Base-by-base conservation (phyloP, 2,888 invertebrate genomes). In the Seladonia tumulorum region DNA sequence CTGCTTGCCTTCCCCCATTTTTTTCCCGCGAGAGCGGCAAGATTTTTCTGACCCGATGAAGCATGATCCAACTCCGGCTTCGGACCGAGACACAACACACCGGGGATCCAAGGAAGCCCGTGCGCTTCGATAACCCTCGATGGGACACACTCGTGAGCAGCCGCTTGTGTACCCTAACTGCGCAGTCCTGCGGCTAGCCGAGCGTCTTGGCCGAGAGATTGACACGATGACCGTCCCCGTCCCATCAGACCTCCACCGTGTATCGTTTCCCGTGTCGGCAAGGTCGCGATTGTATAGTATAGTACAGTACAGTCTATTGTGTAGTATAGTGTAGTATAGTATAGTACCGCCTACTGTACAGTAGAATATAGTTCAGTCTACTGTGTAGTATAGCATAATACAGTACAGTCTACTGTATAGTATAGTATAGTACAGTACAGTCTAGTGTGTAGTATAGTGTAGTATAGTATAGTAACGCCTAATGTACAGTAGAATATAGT, bases 11-110 rank as follows among this genome's bases (percentile, higher is more conserved):
- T 85, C 39, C 12, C 22, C 39, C 12, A 39, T 12, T 18, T 35
- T 35, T 83, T 82, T 60, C 83, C 53, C n/a, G 47, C 68, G 45
- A 53, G 45, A 53, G 39, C 74, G 60, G 74, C 71, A 63, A 80
- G 87, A 86, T 87, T 92, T 93, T 93, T 93, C 93, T 92, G 83
- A 90, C 83, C 90, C 93, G 93, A 79, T 92, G 93, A 93, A 93
- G 92, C 93, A 91, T 90, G 70, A 60, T 60, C 60, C 77, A 25
- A 25, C 42, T 71, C 47, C 70, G 35, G 25, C 5, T 63, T 73
- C 45, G 35, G 35, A n/a, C n/a, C 35, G 66, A n/a, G 79, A 71
- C 53, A 63, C 53, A 63, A 63, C 78, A 14, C 47, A 3, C 35
- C 18, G n/a, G 68, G 49, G 53, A 29, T 66, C 49, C 83, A 63